Evolutionary conservation across 2,888 invertebrate genomes (phyloP).

Genomic region (Volucella bombylans): DNA sequence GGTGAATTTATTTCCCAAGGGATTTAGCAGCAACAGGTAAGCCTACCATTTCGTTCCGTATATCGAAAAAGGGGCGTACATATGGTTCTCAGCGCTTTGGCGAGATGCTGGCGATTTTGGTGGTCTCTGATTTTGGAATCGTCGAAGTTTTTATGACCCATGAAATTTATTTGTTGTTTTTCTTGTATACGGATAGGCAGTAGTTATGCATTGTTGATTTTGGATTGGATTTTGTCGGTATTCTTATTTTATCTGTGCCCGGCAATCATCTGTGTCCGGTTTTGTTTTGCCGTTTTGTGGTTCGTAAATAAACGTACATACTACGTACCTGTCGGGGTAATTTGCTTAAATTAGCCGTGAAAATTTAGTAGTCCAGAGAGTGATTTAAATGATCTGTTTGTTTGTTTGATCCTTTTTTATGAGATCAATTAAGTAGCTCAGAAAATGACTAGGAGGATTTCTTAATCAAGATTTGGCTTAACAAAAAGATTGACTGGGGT

Average conservation of each 20-base stretch:
- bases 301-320: background rate
- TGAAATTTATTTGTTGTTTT: conserved; percentile 58
- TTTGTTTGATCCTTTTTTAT: conserved; percentile 15
- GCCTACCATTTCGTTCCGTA: conserved; percentile 40
- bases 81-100: no score
- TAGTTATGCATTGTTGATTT: conserved; percentile 13
- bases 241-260: background rate
- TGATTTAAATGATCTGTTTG: conserved; percentile 14
- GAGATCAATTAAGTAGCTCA: conserved; percentile 3
- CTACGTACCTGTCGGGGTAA: conserved; percentile 11
- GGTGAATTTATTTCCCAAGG: conserved; percentile 65
- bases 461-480: no score
- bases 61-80: conserved; percentile 59
- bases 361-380: conserved; percentile 44
- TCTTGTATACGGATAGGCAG: background rate
- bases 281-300: conserved; percentile 27
- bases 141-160: conserved; percentile 69
- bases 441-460: background rate
- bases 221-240: conserved; percentile 7
- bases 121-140: conserved; percentile 56
- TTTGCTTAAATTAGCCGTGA: conserved; percentile 62
- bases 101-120: conserved; percentile 62
- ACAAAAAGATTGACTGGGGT: no score
- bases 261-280: conserved; percentile 44
- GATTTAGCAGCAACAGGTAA: conserved; percentile 65